Percentiles rank a stretch among this genome's conserved stretches.
Evolutionary conservation across 1,140 invertebrate species (phyloP).

Genomic region (Nasonia longicornis): DNA sequence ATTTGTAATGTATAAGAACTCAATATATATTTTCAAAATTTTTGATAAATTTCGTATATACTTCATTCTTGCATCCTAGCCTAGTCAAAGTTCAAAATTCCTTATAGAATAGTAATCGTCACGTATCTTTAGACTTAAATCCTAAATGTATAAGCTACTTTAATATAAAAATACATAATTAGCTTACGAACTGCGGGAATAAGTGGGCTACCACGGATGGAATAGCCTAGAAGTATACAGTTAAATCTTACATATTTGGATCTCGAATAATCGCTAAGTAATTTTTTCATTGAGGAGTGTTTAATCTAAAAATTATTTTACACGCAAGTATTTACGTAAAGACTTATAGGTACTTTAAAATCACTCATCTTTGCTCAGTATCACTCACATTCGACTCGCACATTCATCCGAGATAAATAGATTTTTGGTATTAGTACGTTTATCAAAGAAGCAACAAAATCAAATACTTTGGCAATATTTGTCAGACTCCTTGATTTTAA

Average conservation of each 20-base stretch:
- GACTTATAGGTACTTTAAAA: constrained; percentile 49
- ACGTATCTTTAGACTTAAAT: constrained; percentile 44
- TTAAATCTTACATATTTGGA: constrained; percentile 64
- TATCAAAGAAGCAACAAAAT: constrained; percentile 54
- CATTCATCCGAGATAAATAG: constrained; percentile 53
- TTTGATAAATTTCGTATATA: constrained; percentile 66
- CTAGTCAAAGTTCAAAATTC: constrained; percentile 54
- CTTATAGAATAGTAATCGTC: constrained; percentile 41
- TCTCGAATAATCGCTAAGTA: constrained; percentile 57
- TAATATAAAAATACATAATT: constrained; percentile 72
- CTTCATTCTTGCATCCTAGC: constrained; percentile 60
- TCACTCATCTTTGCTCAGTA: constrained; percentile 49
- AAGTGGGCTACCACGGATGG: constrained; percentile 63
- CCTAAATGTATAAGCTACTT: constrained; percentile 65
- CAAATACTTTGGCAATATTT: constrained; percentile 67
- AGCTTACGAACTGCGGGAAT: constrained; percentile 68
- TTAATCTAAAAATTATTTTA: constrained; percentile 62
- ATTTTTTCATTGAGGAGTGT: constrained; percentile 57
- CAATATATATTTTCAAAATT: constrained; percentile 64
- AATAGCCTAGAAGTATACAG: constrained; percentile 67
- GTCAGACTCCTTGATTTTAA: constrained; percentile 66
- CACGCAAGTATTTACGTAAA: constrained; percentile 54
- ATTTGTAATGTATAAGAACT: constrained; percentile 61
- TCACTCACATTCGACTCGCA: constrained; percentile 46
- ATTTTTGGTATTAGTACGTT: constrained; percentile 55